Base-by-base conservation (phyloP, 2,888 invertebrate genomes). In the Cantharis lateralis region DNA sequence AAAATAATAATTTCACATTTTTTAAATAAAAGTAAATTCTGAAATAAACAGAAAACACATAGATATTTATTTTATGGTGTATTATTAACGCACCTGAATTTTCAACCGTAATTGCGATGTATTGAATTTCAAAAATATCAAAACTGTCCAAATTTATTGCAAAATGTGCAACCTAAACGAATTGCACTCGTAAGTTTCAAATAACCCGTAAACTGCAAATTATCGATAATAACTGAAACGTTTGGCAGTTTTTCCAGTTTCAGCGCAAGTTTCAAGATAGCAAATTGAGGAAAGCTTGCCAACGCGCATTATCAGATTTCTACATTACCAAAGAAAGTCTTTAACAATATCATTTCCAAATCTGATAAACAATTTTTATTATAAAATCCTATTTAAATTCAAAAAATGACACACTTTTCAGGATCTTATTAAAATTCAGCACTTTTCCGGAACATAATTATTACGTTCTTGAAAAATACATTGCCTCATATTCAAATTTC, bases 191-290 rank as follows among this genome's bases (percentile, higher is more conserved):
- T n/a, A 66, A 66, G 16, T 66, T 62, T 28, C 32, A 72, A 62
- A 68, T n/a, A 32, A 62, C 68, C 32, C 69, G 62, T 20, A 68
- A 16, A 15, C 68, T 62, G 16, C 61, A 61, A 69, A 16, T 73
- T 18, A 26, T 68, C 62, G 73, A 69, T 62, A 71, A 69, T 63
- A 68, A 68, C 70, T 71, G 70, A 75, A 70, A 62, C 66, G 70
- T 71, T 75, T 62, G 69, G 69, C 73, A 73, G 68, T 73, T 73
- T 64, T 69, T 68, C 73, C 24, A 73, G 68, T 73, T 73, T 73
- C 62, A 69, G 73, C 73, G 73, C 69, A 73, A 73, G 68, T 73
- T 73, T 73, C 73, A 69, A 73, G 73, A 62, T 72, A 18, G n/a
- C 62, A 13, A 69, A 63, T 26, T 48, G 68, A 68, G 26, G 10